phyloP scores from a whole-genome alignment of 2,888 invertebrate species.

The Cephus spinipes region DNA sequence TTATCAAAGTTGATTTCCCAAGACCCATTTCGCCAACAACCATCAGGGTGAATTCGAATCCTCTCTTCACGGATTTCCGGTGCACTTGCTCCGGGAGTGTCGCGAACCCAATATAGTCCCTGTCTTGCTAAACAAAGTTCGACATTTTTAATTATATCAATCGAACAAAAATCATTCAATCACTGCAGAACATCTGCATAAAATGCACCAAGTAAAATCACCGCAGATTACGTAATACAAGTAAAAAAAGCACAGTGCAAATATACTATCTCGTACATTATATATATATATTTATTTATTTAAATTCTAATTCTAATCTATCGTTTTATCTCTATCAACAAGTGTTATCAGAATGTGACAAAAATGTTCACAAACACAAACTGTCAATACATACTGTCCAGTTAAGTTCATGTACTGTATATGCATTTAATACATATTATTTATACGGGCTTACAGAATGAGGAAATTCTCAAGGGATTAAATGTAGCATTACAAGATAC shows the following conservation, averaged over 20 bases:
- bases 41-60: conserved; percentile 97
- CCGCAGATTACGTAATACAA: no score
- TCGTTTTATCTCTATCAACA: neutral
- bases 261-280: neutral
- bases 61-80: conserved; percentile 94
- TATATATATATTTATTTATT: neutral
- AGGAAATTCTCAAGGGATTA: neutral
- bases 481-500: neutral
- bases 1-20: conserved; percentile 94
- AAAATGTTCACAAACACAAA: neutral
- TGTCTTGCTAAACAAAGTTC: conserved; percentile 48
- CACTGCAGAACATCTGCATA: neutral
- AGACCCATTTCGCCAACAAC: conserved; percentile 95
- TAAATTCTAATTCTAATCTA: neutral
- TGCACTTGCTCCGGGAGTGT: conserved; percentile 96
- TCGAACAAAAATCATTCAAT: neutral
- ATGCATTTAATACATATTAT: neutral
- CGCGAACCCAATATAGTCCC: conserved; percentile 90
- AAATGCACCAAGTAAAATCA: neutral
- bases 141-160: conserved; percentile 1
- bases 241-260: neutral
- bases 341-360: neutral
- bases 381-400: neutral
- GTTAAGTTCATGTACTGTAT: neutral
- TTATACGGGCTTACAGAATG: neutral